These are phyloP conservation scores for Phragmatobia fuliginosa DNA, from an alignment of 2,888 invertebrate species.

Conservation along the genomic window DNA sequence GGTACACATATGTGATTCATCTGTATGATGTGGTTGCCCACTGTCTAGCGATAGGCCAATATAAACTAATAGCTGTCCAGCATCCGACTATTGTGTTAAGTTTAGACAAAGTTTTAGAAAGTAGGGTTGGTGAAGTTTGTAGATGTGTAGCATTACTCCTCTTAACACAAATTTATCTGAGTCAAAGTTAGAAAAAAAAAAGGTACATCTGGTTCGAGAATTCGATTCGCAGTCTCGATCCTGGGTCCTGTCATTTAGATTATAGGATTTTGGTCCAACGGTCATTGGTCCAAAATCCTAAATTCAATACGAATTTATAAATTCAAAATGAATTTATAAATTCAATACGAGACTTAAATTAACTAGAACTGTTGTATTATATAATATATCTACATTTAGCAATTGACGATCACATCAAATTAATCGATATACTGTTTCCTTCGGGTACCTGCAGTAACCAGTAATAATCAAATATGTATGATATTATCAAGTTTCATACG, in stretches of 20 bases:
- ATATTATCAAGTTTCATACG: background rate
- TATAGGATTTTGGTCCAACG: too few relatives aligned
- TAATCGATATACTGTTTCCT: background rate
- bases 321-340: too few relatives aligned
- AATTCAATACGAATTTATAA: too few relatives aligned
- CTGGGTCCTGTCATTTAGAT: too few relatives aligned
- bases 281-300: too few relatives aligned
- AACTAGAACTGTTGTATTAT: background rate
- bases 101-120: slow-evolving; percentile 34
- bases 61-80: slow-evolving; percentile 28
- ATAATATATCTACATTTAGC: background rate
- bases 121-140: slow-evolving; percentile 21
- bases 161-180: too few relatives aligned
- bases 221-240: too few relatives aligned
- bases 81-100: slow-evolving; percentile 27
- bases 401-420: background rate
- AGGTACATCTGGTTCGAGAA: background rate
- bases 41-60: slow-evolving; percentile 31
- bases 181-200: background rate
- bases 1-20: slow-evolving; percentile 33
- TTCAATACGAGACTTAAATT: too few relatives aligned
- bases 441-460: background rate
- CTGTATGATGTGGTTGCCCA: slow-evolving; percentile 35
- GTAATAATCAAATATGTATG: background rate
- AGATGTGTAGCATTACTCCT: too few relatives aligned